phyloP scores from a whole-genome alignment of 2,888 invertebrate species.

The Artemia sp. region DNA sequence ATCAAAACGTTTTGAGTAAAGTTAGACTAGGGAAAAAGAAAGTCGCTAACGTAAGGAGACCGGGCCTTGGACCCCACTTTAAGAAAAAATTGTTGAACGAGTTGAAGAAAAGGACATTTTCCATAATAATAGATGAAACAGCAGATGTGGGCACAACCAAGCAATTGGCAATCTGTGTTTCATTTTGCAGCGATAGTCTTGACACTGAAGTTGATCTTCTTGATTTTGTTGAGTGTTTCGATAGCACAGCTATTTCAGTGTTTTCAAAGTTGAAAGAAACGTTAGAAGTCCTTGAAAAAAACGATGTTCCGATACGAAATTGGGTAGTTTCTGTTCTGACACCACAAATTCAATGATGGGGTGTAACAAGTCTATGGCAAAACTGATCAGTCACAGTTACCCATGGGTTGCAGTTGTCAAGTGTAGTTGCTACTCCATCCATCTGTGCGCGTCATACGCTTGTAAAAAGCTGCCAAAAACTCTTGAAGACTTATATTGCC shows the following conservation, averaged over 20 bases:
- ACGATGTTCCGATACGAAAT: not conserved
- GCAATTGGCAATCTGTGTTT: constrained; percentile 6
- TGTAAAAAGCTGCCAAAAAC: not conserved
- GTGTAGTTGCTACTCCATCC: not conserved
- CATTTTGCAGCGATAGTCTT: constrained; percentile 11
- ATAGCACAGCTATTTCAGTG: no score
- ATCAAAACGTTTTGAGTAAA: constrained; percentile 8
- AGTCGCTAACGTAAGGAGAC: constrained; percentile 1
- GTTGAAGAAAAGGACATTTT: not conserved
- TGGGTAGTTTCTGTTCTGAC: not conserved
- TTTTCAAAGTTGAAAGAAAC: no score
- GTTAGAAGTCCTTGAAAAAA: constrained; percentile 4
- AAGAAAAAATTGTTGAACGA: not conserved
- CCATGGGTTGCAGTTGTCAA: constrained; percentile 13
- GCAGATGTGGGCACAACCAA: no score
- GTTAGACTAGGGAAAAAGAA: not conserved
- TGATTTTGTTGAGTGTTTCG: constrained; percentile 13
- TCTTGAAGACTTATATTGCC: no score
- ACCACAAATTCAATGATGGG: not conserved
- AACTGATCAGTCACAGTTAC: constrained; percentile 4
- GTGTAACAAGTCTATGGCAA: constrained; percentile 1
- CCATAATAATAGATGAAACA: no score
- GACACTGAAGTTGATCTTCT: constrained; percentile 16
- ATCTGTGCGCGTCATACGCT: not conserved
- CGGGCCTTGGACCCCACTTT: not conserved